phyloP scores from a whole-genome alignment of 2,888 invertebrate species.

The Oasisia sp. region DNA sequence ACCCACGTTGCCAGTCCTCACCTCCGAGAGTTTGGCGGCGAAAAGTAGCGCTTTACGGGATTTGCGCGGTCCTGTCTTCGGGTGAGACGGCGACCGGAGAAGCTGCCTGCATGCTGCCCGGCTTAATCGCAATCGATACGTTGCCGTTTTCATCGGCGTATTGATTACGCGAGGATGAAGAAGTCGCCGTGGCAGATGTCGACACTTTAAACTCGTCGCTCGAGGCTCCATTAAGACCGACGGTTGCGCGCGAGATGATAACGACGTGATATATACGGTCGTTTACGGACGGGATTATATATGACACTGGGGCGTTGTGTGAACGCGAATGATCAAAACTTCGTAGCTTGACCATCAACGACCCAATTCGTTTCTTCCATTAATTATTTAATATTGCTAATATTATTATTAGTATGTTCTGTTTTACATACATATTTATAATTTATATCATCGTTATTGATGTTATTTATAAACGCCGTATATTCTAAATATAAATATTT shows the following conservation, averaged over 20 bases:
- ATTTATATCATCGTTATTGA: no score
- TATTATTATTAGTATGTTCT: no score
- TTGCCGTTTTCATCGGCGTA: conserved; percentile 7
- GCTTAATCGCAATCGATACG: conserved; percentile 3
- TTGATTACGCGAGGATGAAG: neutral
- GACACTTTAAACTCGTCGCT: neutral
- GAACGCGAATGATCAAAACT: neutral
- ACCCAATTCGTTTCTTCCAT: neutral
- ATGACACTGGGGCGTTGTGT: neutral
- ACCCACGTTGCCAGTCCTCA: neutral
- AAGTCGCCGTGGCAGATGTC: neutral
- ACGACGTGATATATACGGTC: neutral
- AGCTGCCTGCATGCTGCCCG: neutral
- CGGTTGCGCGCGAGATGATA: neutral
- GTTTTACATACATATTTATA: no score
- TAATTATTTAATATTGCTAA: neutral
- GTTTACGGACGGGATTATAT: neutral
- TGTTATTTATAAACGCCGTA: no score
- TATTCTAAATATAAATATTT: no score
- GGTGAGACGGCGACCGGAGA: neutral
- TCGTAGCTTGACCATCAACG: neutral
- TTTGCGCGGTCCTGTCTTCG: neutral
- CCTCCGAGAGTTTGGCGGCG: neutral
- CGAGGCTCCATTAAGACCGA: neutral
- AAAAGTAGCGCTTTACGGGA: neutral